Evolutionary conservation across 2,113 vertebrate species (phyloP).

Genomic region (Protomyctophum bolini): DNA sequence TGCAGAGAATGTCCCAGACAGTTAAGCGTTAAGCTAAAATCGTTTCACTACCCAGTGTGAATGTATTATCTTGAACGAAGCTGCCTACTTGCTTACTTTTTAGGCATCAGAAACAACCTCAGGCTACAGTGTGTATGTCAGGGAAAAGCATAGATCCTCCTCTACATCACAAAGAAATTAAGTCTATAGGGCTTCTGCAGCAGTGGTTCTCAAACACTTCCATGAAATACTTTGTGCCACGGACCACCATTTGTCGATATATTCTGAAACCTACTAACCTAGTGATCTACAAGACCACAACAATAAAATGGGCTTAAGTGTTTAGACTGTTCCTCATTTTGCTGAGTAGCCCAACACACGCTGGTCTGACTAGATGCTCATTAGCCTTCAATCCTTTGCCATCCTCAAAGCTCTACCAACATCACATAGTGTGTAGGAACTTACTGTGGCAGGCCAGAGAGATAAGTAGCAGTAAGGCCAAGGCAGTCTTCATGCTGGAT

Average conservation of each 20-base stretch:
- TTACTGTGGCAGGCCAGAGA: constrained; percentile 77
- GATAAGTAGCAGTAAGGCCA: constrained; percentile 74
- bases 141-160: neutral
- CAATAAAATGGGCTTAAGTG: too few relatives aligned
- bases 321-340: too few relatives aligned
- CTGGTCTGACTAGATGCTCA: neutral
- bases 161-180: neutral
- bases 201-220: neutral
- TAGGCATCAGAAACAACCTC: neutral
- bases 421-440: constrained; percentile 50
- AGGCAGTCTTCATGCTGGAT: constrained; percentile 73
- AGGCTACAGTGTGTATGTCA: too few relatives aligned
- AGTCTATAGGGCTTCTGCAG: neutral
- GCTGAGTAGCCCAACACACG: too few relatives aligned
- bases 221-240: neutral
- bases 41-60: constrained; percentile 2
- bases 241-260: neutral
- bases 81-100: neutral
- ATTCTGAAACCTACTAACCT: neutral
- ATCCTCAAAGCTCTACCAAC: neutral
- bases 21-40: neutral
- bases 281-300: too few relatives aligned
- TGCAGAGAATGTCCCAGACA: neutral
- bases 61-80: neutral
- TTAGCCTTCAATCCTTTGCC: neutral